Evolutionary conservation across 2,113 vertebrate genomes (phyloP), one percentile per base, ranked within the genome.

Genomic region (Pteropus alecto): DNA sequence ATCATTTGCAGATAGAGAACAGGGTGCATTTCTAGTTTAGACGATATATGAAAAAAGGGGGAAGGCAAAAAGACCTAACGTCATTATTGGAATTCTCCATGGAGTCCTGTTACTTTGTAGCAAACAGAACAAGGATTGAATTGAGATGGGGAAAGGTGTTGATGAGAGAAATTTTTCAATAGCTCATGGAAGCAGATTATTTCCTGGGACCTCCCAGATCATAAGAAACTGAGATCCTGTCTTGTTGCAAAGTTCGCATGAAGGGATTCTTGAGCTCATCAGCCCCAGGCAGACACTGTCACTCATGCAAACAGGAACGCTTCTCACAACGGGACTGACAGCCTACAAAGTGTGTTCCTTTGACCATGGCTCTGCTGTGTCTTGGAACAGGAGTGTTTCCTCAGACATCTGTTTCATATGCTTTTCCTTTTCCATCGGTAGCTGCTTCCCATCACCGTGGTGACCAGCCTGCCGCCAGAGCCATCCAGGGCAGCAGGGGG

Each of bases 401-500:
- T 67, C 30, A 70, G 41, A 81, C 95, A 38, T 41, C 4, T 81
- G n/a, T 0, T 78, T 95, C 3, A 71, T 87, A 38, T 56, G 41
- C n/a, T 61, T 92, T 92, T 96, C 82, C n/a, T 61, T 92, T 92
- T 96, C 82, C 43, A 65, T 97, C 43, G 41, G 41, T 87, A 98
- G 98, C 91, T 7, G 10, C 96, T 73, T 96, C 92, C 96, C 33
- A 63, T 92, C 71, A 0, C 78, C 2, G 6, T 38, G 19, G 48
- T 35, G 84, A 98, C 98, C 85, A 97, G 90, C 14, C 51, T 76
- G 73, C 46, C 43, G 24, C 67, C 94, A 43, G 97, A 98, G 71
- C 71, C 68, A 13, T 56, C 95, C 48, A 33, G 73, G 94, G 60
- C 98, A 60, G 90, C 97, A 92, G 98, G 93, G 51, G 98, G 98